phyloP scores from a whole-genome alignment of 2,888 invertebrate species.

The Eupithecia insigniata region DNA sequence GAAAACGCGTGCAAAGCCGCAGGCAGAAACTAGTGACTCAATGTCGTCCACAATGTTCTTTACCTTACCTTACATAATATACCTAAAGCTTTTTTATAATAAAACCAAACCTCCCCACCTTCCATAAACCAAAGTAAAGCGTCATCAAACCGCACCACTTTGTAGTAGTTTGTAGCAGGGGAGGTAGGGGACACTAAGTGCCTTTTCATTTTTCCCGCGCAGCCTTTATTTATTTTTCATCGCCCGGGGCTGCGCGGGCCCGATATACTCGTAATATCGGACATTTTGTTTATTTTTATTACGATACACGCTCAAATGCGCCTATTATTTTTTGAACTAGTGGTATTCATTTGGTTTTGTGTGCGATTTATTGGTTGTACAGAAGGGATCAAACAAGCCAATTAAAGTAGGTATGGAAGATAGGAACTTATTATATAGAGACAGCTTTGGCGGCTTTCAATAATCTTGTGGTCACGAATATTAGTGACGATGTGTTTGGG shows the following conservation, averaged over 20 bases:
- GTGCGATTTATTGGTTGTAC: not conserved
- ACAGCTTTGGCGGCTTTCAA: not conserved
- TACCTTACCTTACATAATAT: not conserved
- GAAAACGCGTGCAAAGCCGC: too few relatives aligned
- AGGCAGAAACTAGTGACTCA: not conserved
- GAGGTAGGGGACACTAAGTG: constrained; percentile 69
- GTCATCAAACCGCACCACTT: constrained; percentile 23
- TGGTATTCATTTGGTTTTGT: not conserved
- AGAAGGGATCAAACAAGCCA: too few relatives aligned
- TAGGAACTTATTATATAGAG: not conserved
- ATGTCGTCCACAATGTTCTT: not conserved
- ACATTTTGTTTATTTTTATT: constrained; percentile 79
- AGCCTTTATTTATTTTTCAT: constrained; percentile 82
- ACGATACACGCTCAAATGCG: constrained; percentile 69
- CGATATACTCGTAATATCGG: constrained; percentile 69
- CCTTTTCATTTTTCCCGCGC: constrained; percentile 75
- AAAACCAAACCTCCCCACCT: constrained; percentile 5
- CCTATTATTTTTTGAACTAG: constrained; percentile 53
- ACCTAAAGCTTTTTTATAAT: not conserved
- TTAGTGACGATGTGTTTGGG: not conserved
- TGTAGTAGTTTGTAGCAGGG: constrained; percentile 54
- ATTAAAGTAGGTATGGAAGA: too few relatives aligned
- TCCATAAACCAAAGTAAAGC: constrained; percentile 23
- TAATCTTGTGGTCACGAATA: not conserved
- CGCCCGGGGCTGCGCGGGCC: constrained; percentile 68